These are phyloP conservation scores for Melipona beecheii DNA, from an alignment of 2,888 invertebrate genomes.

Conservation along the genomic window DNA sequence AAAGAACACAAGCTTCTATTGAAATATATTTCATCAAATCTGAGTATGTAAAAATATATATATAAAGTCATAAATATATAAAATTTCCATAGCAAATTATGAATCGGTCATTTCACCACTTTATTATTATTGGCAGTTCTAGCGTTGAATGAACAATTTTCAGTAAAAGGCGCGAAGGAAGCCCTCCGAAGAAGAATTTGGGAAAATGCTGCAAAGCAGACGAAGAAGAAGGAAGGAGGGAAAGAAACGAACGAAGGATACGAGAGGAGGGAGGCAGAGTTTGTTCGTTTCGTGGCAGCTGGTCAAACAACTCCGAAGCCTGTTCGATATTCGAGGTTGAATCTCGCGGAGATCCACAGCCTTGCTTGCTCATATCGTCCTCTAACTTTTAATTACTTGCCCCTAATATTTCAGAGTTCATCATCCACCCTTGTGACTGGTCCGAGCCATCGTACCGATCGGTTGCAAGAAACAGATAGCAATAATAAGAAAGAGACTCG, in stretches of 20 bases:
- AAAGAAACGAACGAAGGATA: constrained; percentile 35
- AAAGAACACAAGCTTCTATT: too few species aligned
- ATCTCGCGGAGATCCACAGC: constrained; percentile 44
- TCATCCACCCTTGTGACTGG: constrained; percentile 43
- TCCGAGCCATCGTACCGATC: constrained; percentile 47
- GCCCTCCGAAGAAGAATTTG: not conserved
- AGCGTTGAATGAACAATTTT: too few species aligned
- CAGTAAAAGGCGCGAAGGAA: too few species aligned
- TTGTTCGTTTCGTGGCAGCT: constrained; percentile 70
- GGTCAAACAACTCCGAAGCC: constrained; percentile 78
- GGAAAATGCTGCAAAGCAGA: fast-evolving
- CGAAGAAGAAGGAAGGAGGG: not conserved
- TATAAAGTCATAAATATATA: too few species aligned
- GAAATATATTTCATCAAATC: too few species aligned
- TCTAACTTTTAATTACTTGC: constrained; percentile 65
- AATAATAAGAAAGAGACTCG: not conserved
- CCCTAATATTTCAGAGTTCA: constrained; percentile 22
- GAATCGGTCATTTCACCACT: too few species aligned
- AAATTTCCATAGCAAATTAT: too few species aligned
- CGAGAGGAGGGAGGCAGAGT: constrained; percentile 31
- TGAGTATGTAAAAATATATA: too few species aligned
- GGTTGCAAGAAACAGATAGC: not conserved
- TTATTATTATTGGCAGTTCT: too few species aligned
- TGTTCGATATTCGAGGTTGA: constrained; percentile 70
- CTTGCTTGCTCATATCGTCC: constrained; percentile 36